phyloP scores from a whole-genome alignment of 2,888 invertebrate genomes.

The Allophyes oxyacanthae region DNA sequence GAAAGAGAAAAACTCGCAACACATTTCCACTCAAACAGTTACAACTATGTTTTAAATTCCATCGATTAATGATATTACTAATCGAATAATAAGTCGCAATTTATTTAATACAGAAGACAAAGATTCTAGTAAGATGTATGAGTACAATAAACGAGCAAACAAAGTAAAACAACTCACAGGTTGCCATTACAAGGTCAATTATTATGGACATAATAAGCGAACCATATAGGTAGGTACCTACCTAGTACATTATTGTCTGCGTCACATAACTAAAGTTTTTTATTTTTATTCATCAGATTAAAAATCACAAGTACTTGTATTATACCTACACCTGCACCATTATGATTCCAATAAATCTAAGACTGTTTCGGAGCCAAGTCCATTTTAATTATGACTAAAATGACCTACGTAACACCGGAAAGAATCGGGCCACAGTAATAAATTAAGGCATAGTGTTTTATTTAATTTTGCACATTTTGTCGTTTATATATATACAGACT shows the following conservation, averaged over 20 bases:
- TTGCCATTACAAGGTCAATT: neutral
- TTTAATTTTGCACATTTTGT: neutral
- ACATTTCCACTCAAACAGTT: no score
- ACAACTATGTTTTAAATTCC: no score
- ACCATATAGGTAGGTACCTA: no score
- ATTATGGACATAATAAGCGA: neutral
- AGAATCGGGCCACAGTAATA: neutral
- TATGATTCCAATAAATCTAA: no score
- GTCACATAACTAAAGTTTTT: no score
- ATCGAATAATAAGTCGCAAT: neutral
- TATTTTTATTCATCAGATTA: no score
- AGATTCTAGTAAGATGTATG: neutral
- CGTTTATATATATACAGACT: no score
- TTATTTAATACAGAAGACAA: neutral
- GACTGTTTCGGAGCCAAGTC: neutral
- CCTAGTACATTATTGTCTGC: no score
- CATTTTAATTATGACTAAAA: neutral
- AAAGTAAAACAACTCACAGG: conserved; percentile 24
- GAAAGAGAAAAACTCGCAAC: no score
- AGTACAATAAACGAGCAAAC: conserved; percentile 4
- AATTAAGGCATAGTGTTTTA: neutral
- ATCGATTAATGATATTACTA: neutral
- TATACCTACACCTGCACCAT: no score
- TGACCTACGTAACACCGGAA: neutral
- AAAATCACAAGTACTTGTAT: no score